phyloP scores from a whole-genome alignment of 1,140 invertebrate genomes.

The Dryas iulia region DNA sequence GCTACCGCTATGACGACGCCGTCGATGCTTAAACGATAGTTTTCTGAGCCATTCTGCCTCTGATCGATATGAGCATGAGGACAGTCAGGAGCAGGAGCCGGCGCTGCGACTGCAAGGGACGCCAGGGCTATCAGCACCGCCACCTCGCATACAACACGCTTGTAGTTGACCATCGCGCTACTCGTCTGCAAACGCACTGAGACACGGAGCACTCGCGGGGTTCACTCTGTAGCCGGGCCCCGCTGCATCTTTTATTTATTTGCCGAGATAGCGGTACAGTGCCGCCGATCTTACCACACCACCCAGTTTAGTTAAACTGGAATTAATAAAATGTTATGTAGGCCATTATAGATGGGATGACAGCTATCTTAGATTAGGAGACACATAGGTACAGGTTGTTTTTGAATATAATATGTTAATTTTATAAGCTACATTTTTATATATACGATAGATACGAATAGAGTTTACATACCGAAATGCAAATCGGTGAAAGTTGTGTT shows the following conservation, averaged over 20 bases:
- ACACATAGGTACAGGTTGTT: neutral
- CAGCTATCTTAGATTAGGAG: slow-evolving; percentile 1
- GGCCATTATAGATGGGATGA: slow-evolving; percentile 37
- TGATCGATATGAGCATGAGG: slow-evolving; percentile 82
- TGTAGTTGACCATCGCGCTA: slow-evolving; percentile 75
- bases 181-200: slow-evolving; percentile 58
- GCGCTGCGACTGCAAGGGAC: slow-evolving; percentile 41
- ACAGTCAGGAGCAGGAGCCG: slow-evolving; percentile 52
- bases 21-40: slow-evolving; percentile 84
- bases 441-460: neutral
- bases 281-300: slow-evolving; percentile 52
- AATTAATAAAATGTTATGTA: slow-evolving; percentile 56
- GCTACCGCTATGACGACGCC: slow-evolving; percentile 84
- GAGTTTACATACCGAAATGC: neutral
- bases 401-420: neutral
- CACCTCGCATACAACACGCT: slow-evolving; percentile 64
- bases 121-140: slow-evolving; percentile 44
- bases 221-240: slow-evolving; percentile 64
- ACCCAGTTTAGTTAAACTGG: slow-evolving; percentile 65
- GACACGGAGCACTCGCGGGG: slow-evolving; percentile 41
- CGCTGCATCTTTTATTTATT: slow-evolving; percentile 79
- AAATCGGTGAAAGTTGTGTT: neutral
- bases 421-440: neutral
- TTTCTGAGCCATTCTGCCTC: slow-evolving; percentile 86
- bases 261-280: slow-evolving; percentile 74